Evolutionary conservation across 2,888 invertebrate species (phyloP).

Genomic region (Gryllus longicercus): DNA sequence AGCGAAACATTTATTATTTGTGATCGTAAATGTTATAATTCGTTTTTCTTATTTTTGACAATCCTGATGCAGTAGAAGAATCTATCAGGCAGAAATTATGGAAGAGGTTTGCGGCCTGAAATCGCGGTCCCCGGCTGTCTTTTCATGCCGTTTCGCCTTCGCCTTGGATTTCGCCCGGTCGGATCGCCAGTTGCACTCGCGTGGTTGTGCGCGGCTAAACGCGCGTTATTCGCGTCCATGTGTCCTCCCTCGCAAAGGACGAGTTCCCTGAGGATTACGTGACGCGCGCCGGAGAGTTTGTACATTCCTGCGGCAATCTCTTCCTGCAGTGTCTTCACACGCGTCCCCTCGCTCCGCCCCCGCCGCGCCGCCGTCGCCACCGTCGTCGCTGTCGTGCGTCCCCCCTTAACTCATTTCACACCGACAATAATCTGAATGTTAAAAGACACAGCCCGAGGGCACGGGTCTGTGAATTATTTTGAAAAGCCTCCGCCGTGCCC

Average conservation of each 20-base stretch:
- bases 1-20: no score
- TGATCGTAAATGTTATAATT: no score
- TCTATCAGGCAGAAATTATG: no score
- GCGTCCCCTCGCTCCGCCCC: not conserved
- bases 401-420: slow-evolving; percentile 43
- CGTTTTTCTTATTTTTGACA: no score
- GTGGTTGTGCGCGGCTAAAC: not conserved
- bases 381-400: not conserved
- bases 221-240: not conserved
- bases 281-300: not conserved
- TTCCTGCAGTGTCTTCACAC: not conserved
- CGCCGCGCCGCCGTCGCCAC: not conserved
- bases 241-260: not conserved
- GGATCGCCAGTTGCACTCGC: not conserved
- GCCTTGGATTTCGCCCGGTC: not conserved
- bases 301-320: not conserved
- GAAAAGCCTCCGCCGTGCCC: slow-evolving; percentile 6
- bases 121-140: no score
- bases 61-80: no score
- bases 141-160: no score
- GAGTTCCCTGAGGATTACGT: not conserved
- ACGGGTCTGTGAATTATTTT: slow-evolving; percentile 29
- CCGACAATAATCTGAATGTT: slow-evolving; percentile 49
- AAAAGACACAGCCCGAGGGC: slow-evolving; percentile 44
- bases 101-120: no score